Conservation (phyloP, 2,888 invertebrate genomes). For the Drosophila koepferae region DNA sequence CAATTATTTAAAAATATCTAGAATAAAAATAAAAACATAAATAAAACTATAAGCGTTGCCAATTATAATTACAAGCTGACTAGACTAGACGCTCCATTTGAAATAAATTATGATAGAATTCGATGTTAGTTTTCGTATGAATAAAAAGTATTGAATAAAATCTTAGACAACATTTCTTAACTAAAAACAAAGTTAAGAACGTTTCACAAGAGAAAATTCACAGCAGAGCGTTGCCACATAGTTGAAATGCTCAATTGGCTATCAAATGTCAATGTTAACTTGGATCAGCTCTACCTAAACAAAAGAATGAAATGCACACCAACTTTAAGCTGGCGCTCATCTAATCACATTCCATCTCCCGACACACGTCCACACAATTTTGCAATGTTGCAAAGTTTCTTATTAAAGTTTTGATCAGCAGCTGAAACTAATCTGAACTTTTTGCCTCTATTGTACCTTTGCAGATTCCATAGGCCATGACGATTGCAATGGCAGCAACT, state of each 20-base stretch:
- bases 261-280: not conserved
- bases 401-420: constrained; percentile 26
- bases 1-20: too few species aligned
- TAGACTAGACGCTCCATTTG: too few species aligned
- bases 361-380: constrained; percentile 5
- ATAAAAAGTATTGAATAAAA: too few species aligned
- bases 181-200: too few species aligned
- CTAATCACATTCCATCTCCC: constrained; percentile 19
- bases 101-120: not conserved
- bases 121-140: too few species aligned
- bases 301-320: not conserved
- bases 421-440: constrained; percentile 64
- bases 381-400: constrained; percentile 2
- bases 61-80: too few species aligned
- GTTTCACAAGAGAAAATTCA: not conserved
- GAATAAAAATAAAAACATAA: too few species aligned
- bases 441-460: constrained; percentile 23
- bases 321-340: not conserved
- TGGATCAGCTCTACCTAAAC: not conserved
- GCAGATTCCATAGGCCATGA: constrained; percentile 92
- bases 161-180: too few species aligned
- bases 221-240: not conserved
- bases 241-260: not conserved
- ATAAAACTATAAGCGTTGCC: too few species aligned
- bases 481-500: constrained; percentile 87